A percentile compares a stretch with the other conserved stretches of the same genome.
Evolutionary conservation across 2,113 vertebrate species (phyloP).

Genomic region (Otus sunia): DNA sequence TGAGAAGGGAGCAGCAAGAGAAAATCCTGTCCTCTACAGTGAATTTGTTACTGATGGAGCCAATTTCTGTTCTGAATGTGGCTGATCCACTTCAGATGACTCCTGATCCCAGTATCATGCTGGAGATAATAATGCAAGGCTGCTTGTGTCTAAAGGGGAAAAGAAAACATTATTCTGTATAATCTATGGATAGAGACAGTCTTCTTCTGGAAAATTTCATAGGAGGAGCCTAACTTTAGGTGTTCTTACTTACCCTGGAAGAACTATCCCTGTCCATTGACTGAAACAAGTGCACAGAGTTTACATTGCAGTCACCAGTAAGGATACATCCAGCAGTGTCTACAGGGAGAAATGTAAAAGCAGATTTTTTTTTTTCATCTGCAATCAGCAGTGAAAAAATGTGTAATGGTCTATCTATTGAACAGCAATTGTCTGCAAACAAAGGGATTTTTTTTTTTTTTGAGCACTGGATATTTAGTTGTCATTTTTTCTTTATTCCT

Average conservation of each 20-base stretch:
- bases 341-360: not conserved
- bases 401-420: not conserved
- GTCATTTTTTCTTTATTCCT: not conserved
- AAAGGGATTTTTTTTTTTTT: not conserved
- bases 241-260: not conserved
- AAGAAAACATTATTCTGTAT: not conserved
- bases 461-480: not conserved
- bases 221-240: not conserved
- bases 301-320: not conserved
- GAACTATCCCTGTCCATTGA: not conserved
- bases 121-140: not conserved
- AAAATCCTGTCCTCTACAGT: not conserved
- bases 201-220: not conserved
- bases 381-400: not conserved
- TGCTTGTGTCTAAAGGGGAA: not conserved
- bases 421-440: not conserved
- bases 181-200: not conserved
- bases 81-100: not conserved
- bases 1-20: not conserved
- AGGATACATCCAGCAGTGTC: not conserved
- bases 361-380: not conserved
- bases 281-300: not conserved
- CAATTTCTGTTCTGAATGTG: not conserved
- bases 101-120: not conserved
- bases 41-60: not conserved